These are phyloP conservation scores for Sebastes iracundus DNA, from an alignment of 2,797 vertebrate genomes.

Conservation along the genomic window DNA sequence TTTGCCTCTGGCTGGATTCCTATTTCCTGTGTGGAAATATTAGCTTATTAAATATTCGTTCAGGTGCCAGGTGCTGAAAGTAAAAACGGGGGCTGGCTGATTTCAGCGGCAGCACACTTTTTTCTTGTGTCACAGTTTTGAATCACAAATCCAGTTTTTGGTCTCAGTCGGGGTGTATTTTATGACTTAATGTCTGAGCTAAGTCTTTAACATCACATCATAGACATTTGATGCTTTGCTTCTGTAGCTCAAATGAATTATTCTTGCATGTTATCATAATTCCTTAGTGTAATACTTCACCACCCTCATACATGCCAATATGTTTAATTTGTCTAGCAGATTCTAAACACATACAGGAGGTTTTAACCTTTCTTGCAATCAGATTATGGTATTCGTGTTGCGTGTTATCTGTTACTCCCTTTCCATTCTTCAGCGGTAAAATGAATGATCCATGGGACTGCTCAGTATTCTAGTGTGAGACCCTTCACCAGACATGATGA, in stretches of 20 bases:
- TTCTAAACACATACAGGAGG: background rate
- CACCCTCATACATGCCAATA: background rate
- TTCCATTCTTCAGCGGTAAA: constrained; percentile 36
- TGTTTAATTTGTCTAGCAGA: background rate
- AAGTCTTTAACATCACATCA: background rate
- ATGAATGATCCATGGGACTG: constrained; percentile 51
- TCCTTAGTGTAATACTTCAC: background rate
- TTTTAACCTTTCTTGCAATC: constrained; percentile 15
- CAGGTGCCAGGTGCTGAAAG: constrained; percentile 25
- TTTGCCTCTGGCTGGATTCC: constrained; percentile 19
- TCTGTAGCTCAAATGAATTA: background rate
- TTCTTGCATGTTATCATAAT: background rate
- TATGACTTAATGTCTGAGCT: background rate
- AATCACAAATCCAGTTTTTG: background rate
- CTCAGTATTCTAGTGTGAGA: constrained; percentile 66
- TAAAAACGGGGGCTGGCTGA: constrained; percentile 3
- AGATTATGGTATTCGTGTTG: constrained; percentile 25
- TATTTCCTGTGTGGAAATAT: constrained; percentile 34
- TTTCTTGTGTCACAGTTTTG: background rate
- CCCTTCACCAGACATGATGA: constrained; percentile 60
- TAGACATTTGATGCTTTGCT: background rate
- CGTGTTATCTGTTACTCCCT: constrained; percentile 16
- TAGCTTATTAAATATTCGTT: constrained; percentile 39
- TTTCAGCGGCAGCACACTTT: background rate
- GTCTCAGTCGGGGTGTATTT: background rate